Conservation (phyloP, 2,797 vertebrate species). For the Gadopsis bispinosus region DNA sequence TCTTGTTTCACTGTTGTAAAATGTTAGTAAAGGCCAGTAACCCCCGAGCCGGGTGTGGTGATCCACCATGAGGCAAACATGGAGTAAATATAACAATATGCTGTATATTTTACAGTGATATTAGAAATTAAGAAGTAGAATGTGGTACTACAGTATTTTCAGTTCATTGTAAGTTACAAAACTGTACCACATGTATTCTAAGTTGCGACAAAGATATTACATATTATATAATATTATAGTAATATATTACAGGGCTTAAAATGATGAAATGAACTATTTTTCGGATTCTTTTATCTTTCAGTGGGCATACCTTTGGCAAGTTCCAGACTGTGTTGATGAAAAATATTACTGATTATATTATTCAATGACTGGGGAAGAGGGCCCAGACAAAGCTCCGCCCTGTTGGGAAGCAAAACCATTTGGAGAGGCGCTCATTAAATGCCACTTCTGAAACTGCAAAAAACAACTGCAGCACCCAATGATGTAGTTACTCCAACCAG, state of each 20-base stretch:
- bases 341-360: background rate
- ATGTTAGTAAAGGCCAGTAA: background rate
- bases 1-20: background rate
- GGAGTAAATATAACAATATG: background rate
- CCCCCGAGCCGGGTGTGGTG: background rate
- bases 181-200: background rate
- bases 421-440: conserved; percentile 30
- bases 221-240: too few relatives aligned
- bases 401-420: conserved; percentile 11
- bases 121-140: background rate
- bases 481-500: conserved; percentile 17
- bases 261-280: background rate
- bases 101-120: background rate
- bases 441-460: conserved; percentile 35
- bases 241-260: background rate
- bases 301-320: background rate
- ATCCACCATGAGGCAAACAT: background rate
- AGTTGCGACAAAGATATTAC: background rate
- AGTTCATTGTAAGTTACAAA: background rate
- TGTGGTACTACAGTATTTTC: background rate
- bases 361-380: background rate
- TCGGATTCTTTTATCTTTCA: background rate
- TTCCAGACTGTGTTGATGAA: background rate
- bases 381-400: background rate
- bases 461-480: conserved; percentile 25